A percentile compares a stretch with the other conserved stretches of the same genome.
Evolutionary conservation across 2,888 invertebrate species (phyloP).

Genomic region (Polymixis flavicincta): DNA sequence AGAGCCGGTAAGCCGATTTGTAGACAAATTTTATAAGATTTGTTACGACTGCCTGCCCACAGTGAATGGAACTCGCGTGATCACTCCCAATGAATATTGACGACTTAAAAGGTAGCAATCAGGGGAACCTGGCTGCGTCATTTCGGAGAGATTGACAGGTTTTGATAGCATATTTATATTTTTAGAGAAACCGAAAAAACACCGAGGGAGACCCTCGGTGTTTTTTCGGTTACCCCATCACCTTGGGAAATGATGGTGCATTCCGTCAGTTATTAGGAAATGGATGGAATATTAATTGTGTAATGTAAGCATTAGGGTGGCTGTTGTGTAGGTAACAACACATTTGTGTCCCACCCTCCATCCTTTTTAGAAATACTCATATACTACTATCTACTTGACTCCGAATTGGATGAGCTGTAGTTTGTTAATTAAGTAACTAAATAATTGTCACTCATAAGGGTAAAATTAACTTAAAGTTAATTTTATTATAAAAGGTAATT

Average conservation of each 20-base stretch:
- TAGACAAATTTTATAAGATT: slow-evolving; percentile 68
- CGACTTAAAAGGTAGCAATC: slow-evolving; percentile 62
- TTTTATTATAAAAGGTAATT: no score
- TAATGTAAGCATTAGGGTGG: slow-evolving; percentile 34
- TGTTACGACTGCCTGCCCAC: slow-evolving; percentile 56
- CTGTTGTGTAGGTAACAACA: neutral
- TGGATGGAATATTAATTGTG: slow-evolving; percentile 55
- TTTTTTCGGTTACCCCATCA: slow-evolving; percentile 37
- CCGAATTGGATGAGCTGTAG: neutral
- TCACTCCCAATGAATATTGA: slow-evolving; percentile 60
- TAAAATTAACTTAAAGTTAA: slow-evolving; percentile 40
- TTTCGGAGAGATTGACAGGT: slow-evolving; percentile 33
- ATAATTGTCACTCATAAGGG: slow-evolving; percentile 11
- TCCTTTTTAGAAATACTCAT: neutral
- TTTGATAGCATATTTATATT: slow-evolving; percentile 44
- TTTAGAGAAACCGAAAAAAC: no score
- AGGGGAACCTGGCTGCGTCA: slow-evolving; percentile 15
- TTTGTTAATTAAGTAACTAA: slow-evolving; percentile 29
- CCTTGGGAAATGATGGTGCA: slow-evolving; percentile 61
- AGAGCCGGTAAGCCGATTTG: slow-evolving; percentile 68
- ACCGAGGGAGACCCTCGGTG: no score
- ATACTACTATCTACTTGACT: neutral
- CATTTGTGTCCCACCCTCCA: neutral
- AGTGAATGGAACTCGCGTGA: slow-evolving; percentile 55
- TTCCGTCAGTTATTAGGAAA: slow-evolving; percentile 49